Base-by-base conservation (phyloP, 2,888 invertebrate species). In the Diloba caeruleocephala region DNA sequence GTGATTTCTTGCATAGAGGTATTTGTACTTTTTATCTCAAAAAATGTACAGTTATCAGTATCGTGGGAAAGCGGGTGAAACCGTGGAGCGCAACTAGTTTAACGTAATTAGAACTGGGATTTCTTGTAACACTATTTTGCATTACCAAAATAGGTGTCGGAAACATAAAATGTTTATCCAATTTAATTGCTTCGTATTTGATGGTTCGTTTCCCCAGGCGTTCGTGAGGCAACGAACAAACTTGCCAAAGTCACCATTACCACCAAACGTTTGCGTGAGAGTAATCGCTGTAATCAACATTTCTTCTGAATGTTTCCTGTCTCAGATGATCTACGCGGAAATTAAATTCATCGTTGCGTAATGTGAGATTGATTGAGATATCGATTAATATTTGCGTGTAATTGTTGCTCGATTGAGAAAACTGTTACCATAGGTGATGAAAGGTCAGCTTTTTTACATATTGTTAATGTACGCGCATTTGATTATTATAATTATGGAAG, bases 201-300 rank as follows among this genome's bases (percentile, higher is more conserved):
- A 28, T 13, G 10, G 9, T 12, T 34, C 2, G 3, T 26, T 29
- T 13, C 34, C 12, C 10, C 14, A 56, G 6, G 5, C n/a, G 41
- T 37, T 29, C 23, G 4, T 53, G 38, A 44, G 19, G 49, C 26
- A 52, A 54, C 39, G 5, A 12, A 31, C 36, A 42, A 42, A 39
- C 32, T 19, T 19, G 10, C 21, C 13, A 28, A 44, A 29, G 15
- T 48, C 56, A 41, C 48, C 59, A 41, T 17, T 7, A 21, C 7
- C 5, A 14, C 13, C 31, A 26, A 5, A 26, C 2, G 25, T 19
- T 69, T 37, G 64, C 69, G 60, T 71, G 69, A 52, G 14, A 17
- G 5, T 58, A 66, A 71, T 49, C 45, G 51, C 9, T 17, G 58
- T 46, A 54, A 71, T 67, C 45, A 63, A 33, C 31, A 58, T 53